Evolutionary conservation across 2,888 invertebrate species (phyloP), one percentile per base, ranked within the genome.

Genomic region (Amphipyra berbera): DNA sequence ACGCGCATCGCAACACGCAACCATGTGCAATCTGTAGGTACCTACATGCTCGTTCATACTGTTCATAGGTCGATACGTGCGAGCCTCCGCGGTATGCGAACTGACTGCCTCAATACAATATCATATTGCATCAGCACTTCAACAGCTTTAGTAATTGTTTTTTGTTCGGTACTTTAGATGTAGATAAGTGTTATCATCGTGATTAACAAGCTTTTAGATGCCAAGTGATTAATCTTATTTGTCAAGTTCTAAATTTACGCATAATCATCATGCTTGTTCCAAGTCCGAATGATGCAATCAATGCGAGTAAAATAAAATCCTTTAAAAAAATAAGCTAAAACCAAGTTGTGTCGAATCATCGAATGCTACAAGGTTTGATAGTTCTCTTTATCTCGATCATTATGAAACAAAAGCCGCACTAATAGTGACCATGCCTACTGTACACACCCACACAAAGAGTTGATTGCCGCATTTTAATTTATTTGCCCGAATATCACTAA

Each of bases 91-190:
- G 61, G 56, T 65, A 65, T 70, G 71, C 68, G 53, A 68, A 78
- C 61, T 54, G 13, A 54, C 55, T 64, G 68, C 57, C 58, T 75
- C 81, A 84, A 84, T 71, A 58, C 61, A 66, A 69, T 62, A 42
- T 61, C 61, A 60, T 71, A 73, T 89, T 90, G 87, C 90, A 86
- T 90, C 90, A 90, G 82, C 76, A 70, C 30, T 30, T 7, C 7
- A 21, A 3, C 21, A 21, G 37, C 14, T 10, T 4, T 37, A 37
- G 9, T 10, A 37, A 37, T 10, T 7, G 7, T 37, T 37, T 12
- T 37, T 10, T 37, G 37, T 37, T 37, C 37, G 37, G 2, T 10
- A 10, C 13, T 40, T 40, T 13, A 13, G n/a, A 13, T 37, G 37
- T 37, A 10, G 37, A 9, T 13, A 40, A 50, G 40, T n/a, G 40